Base-by-base conservation (phyloP, 1,140 invertebrate species). In the Drosophila virilis region DNA sequence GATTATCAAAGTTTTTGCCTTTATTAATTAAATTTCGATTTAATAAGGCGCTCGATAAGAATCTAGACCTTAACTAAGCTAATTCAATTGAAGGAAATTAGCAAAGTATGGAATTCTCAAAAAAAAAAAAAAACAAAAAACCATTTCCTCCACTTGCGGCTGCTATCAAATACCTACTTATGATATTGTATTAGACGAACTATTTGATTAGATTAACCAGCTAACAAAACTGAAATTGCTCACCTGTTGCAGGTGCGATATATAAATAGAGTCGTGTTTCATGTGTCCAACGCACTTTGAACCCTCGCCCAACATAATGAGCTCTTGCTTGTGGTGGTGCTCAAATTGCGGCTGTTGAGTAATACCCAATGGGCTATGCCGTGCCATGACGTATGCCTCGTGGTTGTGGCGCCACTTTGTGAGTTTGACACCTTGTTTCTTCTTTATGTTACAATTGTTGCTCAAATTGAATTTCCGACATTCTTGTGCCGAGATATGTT, bases 261-360 rank as follows among this genome's bases (percentile, higher is more conserved):
- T 81, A 72, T 42, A 88, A 88, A 86, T 88, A 88, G 68, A 54
- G 6, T 35, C 4, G 48, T 79, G 71, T 73, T 73, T 88, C 83
- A 88, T 75, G 37, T 67, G 40, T 55, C 45, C 64, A 15, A 28
- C 55, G 71, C 38, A 77, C 82, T 85, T 85, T 85, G 83, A 70
- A 78, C 82, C 72, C 35, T 62, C 50, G 50, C 28, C 9, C 66
- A 74, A 74, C 71, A 74, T 74, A 74, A 69, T 55, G 35, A 57
- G 42, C n/a, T 17, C 12, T 33, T 28, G n/a, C 10, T 32, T 68
- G 42, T 42, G 1, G 9, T 15, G 62, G 10, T 48, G 35, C 40
- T 62, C 51, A 17, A 37, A 70, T 74, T 64, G 59, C 52, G 52
- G 2, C 17, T 0, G 13, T 42, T 74, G 65, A 74, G 40, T 69